Evolutionary conservation across 2,113 vertebrate genomes (phyloP).

Genomic region (Marmota flaviventris): DNA sequence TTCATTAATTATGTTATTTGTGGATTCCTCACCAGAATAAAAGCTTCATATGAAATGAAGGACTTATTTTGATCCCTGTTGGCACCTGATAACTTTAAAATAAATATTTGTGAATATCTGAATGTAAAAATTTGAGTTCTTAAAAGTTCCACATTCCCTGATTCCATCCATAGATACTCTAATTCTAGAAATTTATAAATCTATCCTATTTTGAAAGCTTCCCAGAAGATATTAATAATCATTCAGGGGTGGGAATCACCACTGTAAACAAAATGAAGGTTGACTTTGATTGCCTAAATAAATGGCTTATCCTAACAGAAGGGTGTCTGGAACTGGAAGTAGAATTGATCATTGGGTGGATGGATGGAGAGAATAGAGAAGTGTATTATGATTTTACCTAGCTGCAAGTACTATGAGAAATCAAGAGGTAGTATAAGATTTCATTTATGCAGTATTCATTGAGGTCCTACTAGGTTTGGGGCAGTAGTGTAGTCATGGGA

Average conservation of each 20-base stretch:
- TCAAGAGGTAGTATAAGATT: not conserved
- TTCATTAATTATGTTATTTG: conserved; percentile 51
- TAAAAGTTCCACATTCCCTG: not conserved
- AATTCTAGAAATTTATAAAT: not conserved
- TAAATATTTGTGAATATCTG: conserved; percentile 22
- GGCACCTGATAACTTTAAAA: not conserved
- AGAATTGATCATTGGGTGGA: not conserved
- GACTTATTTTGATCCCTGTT: not conserved
- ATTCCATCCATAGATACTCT: not conserved
- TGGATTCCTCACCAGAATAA: not conserved
- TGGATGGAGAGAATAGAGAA: too few species aligned
- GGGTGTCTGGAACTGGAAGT: not conserved
- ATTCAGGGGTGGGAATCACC: not conserved
- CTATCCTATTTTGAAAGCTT: not conserved
- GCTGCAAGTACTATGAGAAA: not conserved
- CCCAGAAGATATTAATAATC: not conserved
- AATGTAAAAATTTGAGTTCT: not conserved
- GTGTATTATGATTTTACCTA: not conserved
- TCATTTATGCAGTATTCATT: not conserved
- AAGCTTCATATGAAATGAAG: not conserved
- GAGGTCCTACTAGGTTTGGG: not conserved
- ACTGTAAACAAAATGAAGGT: not conserved
- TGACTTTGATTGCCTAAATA: not conserved
- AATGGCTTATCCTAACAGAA: not conserved
- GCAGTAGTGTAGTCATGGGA: not conserved